A percentile compares a stretch with the other conserved stretches of the same genome.
Conservation (phyloP, 2,888 invertebrate genomes). For the Machimus rusticus region DNA sequence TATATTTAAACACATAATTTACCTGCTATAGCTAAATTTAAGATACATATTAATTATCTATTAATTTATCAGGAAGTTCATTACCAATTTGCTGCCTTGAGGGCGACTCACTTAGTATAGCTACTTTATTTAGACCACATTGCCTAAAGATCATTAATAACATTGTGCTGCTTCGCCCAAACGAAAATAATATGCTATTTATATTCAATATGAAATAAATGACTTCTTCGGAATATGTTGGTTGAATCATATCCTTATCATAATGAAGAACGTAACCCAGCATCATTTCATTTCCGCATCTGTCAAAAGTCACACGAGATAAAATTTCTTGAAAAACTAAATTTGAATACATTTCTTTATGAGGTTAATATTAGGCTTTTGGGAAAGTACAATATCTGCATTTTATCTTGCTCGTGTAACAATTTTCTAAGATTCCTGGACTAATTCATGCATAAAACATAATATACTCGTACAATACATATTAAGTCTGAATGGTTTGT, state of each 20-base stretch:
- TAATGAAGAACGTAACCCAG: neutral
- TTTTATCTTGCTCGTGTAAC: too few relatives aligned
- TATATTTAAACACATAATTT: too few relatives aligned
- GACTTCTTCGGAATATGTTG: neutral
- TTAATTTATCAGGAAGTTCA: neutral
- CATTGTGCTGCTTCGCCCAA: neutral
- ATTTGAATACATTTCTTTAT: neutral
- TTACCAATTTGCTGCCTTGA: neutral
- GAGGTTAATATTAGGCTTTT: neutral
- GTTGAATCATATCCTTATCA: neutral
- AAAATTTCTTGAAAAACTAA: neutral
- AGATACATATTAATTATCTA: neutral
- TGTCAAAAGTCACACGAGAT: neutral
- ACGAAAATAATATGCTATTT: neutral
- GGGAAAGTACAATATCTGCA: neutral
- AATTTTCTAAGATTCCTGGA: too few relatives aligned
- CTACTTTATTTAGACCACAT: neutral
- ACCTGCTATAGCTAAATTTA: too few relatives aligned
- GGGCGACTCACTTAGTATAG: neutral
- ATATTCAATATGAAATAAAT: neutral
- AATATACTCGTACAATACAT: too few relatives aligned
- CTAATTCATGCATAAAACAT: too few relatives aligned
- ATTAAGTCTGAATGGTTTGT: too few relatives aligned
- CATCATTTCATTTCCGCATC: neutral
- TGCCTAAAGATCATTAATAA: neutral